These are phyloP conservation scores for Gephyroberyx darwinii DNA, from an alignment of 2,797 vertebrate species.

Conservation along the genomic window DNA sequence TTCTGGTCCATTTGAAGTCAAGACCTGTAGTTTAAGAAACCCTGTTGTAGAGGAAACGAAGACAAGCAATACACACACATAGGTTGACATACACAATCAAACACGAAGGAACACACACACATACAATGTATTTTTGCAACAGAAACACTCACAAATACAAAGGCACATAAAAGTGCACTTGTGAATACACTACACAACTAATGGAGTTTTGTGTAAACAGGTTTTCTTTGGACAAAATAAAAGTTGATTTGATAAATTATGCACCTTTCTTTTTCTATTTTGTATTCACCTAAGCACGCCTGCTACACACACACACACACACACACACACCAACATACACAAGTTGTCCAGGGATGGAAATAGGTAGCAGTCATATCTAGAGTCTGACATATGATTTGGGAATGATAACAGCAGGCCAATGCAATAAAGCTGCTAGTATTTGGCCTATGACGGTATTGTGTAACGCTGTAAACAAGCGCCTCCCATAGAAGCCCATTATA, in stretches of 20 bases:
- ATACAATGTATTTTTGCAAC: slow-evolving; percentile 1
- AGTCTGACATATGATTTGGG: slow-evolving; percentile 19
- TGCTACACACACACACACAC: background rate
- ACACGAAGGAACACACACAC: background rate
- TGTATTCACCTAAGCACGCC: background rate
- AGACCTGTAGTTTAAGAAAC: slow-evolving; percentile 14
- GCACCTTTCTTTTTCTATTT: slow-evolving; percentile 1
- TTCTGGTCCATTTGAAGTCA: background rate
- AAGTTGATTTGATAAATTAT: slow-evolving; percentile 24
- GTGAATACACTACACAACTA: slow-evolving; percentile 20
- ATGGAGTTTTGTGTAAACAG: slow-evolving; percentile 11
- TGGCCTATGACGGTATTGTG: slow-evolving; percentile 31
- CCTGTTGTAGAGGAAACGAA: slow-evolving; percentile 1
- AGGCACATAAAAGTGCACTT: no score
- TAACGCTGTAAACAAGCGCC: slow-evolving; percentile 42
- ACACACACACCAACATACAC: slow-evolving; percentile 9
- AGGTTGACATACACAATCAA: background rate
- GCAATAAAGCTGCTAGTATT: slow-evolving; percentile 5
- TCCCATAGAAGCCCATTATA: slow-evolving; percentile 44
- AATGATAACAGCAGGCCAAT: slow-evolving; percentile 18
- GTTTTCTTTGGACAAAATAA: slow-evolving; percentile 37
- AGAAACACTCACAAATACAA: slow-evolving; percentile 1
- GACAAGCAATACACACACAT: background rate
- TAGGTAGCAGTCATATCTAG: slow-evolving; percentile 3
- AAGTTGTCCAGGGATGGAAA: slow-evolving; percentile 42